Evolutionary conservation across 2,888 invertebrate genomes (phyloP), one percentile per base, ranked within the genome.

Genomic region (Hydroisotoma schaefferi): DNA sequence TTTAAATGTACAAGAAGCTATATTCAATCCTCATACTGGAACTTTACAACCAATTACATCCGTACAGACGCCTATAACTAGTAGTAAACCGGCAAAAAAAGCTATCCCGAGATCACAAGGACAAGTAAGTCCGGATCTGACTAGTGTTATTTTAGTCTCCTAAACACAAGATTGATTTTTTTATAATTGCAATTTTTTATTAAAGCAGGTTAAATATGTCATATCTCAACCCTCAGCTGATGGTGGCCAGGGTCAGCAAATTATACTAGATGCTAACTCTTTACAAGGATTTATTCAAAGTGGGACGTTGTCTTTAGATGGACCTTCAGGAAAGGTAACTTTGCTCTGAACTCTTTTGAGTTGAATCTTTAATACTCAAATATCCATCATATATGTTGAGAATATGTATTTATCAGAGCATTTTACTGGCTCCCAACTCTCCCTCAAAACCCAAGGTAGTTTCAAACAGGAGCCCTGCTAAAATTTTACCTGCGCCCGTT

Each of bases 401-500:
- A n/a, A 44, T 22, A 40, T 25, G 22, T 20, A 49, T 54, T 58
- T 47, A 53, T 40, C 40, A 69, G 64, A 61, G 59, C 22, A 63
- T 69, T 10, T 37, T 69, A 4, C 47, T 65, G 12, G 59, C 62
- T n/a, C 60, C 62, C 6, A 23, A 52, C 6, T 55, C 59, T 1
- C 75, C 57, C 38, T 58, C 75, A 73, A 78, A 81, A 65, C 78
- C 81, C 80, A 76, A 83, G 57, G 46, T 46, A 8, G 74, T 78
- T 15, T 75, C 81, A 1, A 77, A 84, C 8, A 87, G 87, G 76
- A 84, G 87, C 15, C 85, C 87, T 0, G 81, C 87, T 28, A 87
- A 85, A 78, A 83, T 88, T 68, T 77, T 86, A 63, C 85, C 87
- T 12, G 84, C 84, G 5, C 82, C 85, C 20, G 68, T 77, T 22